phyloP scores from a whole-genome alignment of 2,888 invertebrate species.

The Tanaodytes sp. region DNA sequence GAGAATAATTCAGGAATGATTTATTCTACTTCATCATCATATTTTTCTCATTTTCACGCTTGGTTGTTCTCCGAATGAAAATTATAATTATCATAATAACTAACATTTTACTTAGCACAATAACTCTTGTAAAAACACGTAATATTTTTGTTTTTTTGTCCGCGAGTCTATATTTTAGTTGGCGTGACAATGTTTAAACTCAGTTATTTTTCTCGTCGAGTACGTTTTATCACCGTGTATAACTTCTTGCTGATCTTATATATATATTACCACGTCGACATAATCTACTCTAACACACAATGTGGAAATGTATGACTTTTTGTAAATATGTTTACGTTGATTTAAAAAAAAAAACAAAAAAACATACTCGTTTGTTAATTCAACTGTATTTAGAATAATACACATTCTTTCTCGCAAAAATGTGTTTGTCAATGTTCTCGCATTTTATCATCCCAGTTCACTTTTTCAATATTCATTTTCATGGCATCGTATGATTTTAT shows the following conservation, averaged over 20 bases:
- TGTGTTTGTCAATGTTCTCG: too few species aligned
- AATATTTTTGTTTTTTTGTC: conserved; percentile 30
- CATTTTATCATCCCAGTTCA: too few species aligned
- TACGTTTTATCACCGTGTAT: conserved; percentile 35
- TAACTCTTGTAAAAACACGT: conserved; percentile 28
- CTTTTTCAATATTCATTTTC: too few species aligned
- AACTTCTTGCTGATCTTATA: conserved; percentile 23
- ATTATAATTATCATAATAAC: conserved; percentile 11
- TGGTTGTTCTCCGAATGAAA: background rate
- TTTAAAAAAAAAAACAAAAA: too few species aligned
- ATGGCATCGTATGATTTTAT: too few species aligned
- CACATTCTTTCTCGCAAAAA: too few species aligned
- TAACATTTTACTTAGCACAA: conserved; percentile 23
- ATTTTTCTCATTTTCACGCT: too few species aligned
- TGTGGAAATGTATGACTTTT: conserved; percentile 5
- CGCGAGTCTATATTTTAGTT: conserved; percentile 26
- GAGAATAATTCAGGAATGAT: too few species aligned
- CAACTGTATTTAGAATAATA: too few species aligned
- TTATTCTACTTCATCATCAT: too few species aligned
- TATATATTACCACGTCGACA: conserved; percentile 31
- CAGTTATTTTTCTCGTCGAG: conserved; percentile 39
- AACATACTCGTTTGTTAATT: too few species aligned
- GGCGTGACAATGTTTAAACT: conserved; percentile 41
- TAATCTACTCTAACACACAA: conserved; percentile 30
- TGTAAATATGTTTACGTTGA: conserved; percentile 21